Conservation (phyloP, 1,140 invertebrate genomes). For the Theocolax elegans region DNA sequence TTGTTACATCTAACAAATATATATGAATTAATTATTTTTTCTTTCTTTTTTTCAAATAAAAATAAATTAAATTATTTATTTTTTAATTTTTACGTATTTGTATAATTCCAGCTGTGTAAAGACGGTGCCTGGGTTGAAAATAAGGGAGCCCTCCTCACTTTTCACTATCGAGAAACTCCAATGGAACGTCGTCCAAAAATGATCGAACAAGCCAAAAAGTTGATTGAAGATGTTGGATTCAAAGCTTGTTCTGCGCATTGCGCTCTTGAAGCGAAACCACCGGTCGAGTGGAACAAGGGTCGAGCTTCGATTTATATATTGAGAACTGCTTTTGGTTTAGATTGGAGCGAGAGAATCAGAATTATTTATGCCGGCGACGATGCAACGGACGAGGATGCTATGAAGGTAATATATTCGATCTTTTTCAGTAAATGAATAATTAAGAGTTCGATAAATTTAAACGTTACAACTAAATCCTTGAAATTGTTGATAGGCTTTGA, state of each 20-base stretch:
- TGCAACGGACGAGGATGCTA: slow-evolving; percentile 90
- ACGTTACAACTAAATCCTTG: too few relatives aligned
- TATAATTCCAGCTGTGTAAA: slow-evolving; percentile 73
- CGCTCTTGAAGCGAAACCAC: slow-evolving; percentile 87
- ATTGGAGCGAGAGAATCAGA: slow-evolving; percentile 90
- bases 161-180: slow-evolving; percentile 88
- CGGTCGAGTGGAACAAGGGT: slow-evolving; percentile 92
- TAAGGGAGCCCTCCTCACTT: slow-evolving; percentile 87
- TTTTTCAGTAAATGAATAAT: background rate
- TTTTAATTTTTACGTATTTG: too few relatives aligned
- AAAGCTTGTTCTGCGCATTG: slow-evolving; percentile 82
- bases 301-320: slow-evolving; percentile 90
- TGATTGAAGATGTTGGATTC: slow-evolving; percentile 83
- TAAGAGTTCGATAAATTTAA: too few relatives aligned
- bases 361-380: slow-evolving; percentile 93
- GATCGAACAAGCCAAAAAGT: slow-evolving; percentile 74
- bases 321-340: slow-evolving; percentile 87
- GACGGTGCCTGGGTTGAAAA: slow-evolving; percentile 94
- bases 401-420: slow-evolving; percentile 72
- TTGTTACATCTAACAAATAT: too few relatives aligned
- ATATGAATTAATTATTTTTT: too few relatives aligned
- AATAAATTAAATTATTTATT: too few relatives aligned
- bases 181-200: slow-evolving; percentile 73
- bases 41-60: too few relatives aligned
- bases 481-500: slow-evolving; percentile 72